These are phyloP conservation scores for Drosophila quadrilineata DNA, from an alignment of 1,140 invertebrate species.

Conservation along the genomic window DNA sequence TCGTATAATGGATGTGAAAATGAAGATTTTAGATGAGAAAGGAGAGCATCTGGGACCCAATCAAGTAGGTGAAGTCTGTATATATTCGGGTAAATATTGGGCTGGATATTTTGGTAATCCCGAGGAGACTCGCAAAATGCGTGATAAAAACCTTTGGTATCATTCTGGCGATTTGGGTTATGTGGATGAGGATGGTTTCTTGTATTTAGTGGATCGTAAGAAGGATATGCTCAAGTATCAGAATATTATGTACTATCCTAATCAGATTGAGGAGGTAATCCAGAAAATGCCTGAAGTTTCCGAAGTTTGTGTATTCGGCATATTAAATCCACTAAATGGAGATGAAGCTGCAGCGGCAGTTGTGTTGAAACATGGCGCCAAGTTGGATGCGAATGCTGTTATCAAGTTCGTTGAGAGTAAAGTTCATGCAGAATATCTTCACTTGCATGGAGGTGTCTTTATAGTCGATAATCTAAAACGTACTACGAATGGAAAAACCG, in stretches of 20 bases:
- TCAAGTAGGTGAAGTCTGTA: not conserved
- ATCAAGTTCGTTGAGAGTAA: not conserved
- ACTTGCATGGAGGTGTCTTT: not conserved
- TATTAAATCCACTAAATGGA: not conserved
- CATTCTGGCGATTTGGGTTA: not conserved
- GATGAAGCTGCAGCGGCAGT: not conserved
- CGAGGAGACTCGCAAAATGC: not conserved
- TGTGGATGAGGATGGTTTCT: not conserved
- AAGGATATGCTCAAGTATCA: not conserved
- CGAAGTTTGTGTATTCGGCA: conserved; percentile 1
- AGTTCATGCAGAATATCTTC: not conserved
- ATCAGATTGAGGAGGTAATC: not conserved
- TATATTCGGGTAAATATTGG: not conserved
- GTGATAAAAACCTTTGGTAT: not conserved
- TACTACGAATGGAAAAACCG: not conserved
- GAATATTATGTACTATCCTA: not conserved
- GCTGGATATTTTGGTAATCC: not conserved
- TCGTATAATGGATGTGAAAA: not conserved
- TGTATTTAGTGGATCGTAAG: not conserved
- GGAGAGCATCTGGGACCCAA: not conserved
- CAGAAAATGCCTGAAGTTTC: not conserved
- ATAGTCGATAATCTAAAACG: not conserved
- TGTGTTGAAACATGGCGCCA: not conserved
- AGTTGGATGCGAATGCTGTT: not conserved
- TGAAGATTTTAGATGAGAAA: not conserved